phyloP scores from a whole-genome alignment of 92 coral and sea anemone species.

The Meandrina meandrites region DNA sequence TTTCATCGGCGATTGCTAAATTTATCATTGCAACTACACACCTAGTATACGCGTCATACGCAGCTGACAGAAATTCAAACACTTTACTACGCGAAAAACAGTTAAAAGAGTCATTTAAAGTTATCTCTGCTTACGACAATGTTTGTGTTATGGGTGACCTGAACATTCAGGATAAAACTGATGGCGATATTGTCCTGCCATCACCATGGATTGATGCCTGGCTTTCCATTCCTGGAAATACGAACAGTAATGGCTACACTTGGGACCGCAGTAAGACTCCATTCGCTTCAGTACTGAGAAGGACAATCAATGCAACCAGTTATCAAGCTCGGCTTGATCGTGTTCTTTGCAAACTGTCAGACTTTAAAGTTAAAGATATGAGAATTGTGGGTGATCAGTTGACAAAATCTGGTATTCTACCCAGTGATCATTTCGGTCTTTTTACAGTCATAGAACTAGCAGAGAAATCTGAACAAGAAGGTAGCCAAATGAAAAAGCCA shows the following conservation, averaged over 20 bases:
- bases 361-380: slow-evolving; percentile 54
- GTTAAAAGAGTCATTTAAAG: slow-evolving; percentile 47
- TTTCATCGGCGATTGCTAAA: not conserved
- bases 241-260: slow-evolving; percentile 66
- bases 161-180: slow-evolving; percentile 64
- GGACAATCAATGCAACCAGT: slow-evolving; percentile 25
- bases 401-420: slow-evolving; percentile 37
- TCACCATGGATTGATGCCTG: slow-evolving; percentile 70
- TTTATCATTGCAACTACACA: slow-evolving; percentile 72
- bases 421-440: slow-evolving; percentile 81
- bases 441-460: slow-evolving; percentile 38
- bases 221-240: slow-evolving; percentile 50
- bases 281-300: slow-evolving; percentile 10
- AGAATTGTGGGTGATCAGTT: slow-evolving; percentile 43
- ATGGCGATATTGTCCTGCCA: slow-evolving; percentile 69
- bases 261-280: slow-evolving; percentile 60
- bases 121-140: slow-evolving; percentile 48
- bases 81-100: slow-evolving; percentile 63
- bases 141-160: slow-evolving; percentile 80
- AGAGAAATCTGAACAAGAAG: not conserved
- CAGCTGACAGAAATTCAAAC: slow-evolving; percentile 9
- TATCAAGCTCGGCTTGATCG: slow-evolving; percentile 69
- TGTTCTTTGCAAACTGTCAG: slow-evolving; percentile 62
- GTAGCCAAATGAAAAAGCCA: not conserved
- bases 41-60: slow-evolving; percentile 65